Conservation (phyloP, 2,113 vertebrate genomes). For the Corythoichthys intestinalis region DNA sequence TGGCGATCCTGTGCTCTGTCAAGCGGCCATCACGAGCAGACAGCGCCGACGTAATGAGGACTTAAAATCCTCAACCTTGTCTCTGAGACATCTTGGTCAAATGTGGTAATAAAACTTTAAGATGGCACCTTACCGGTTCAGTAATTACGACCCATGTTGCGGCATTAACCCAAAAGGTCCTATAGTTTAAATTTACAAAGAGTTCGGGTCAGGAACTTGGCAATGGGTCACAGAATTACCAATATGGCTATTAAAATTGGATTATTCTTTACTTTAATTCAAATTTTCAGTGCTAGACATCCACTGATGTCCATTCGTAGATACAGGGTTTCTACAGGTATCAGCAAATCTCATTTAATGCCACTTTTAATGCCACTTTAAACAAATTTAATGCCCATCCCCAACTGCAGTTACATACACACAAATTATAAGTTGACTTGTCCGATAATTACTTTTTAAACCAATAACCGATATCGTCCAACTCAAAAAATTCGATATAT, state of each 20-base stretch:
- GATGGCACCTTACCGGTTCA: slow-evolving; percentile 55
- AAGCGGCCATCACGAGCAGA: slow-evolving; percentile 61
- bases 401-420: too few relatives aligned
- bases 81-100: slow-evolving; percentile 61
- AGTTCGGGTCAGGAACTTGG: slow-evolving; percentile 36
- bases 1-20: slow-evolving; percentile 70
- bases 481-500: too few relatives aligned
- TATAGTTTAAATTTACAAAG: slow-evolving; percentile 62
- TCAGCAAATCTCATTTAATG: too few relatives aligned
- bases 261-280: slow-evolving; percentile 23
- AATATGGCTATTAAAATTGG: neutral
- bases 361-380: too few relatives aligned
- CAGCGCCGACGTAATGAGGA: slow-evolving; percentile 69
- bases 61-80: slow-evolving; percentile 71
- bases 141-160: slow-evolving; percentile 59
- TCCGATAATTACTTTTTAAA: too few relatives aligned
- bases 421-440: too few relatives aligned
- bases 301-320: too few relatives aligned
- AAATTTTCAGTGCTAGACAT: too few relatives aligned
- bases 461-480: too few relatives aligned
- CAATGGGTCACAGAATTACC: slow-evolving; percentile 33
- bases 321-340: too few relatives aligned
- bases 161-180: slow-evolving; percentile 56
- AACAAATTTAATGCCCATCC: too few relatives aligned
- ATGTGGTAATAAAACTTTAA: slow-evolving; percentile 61